Base-by-base conservation (phyloP, 37 sponge, comb jelly and placozoan genomes). In the Cliona cf. orientalis region DNA sequence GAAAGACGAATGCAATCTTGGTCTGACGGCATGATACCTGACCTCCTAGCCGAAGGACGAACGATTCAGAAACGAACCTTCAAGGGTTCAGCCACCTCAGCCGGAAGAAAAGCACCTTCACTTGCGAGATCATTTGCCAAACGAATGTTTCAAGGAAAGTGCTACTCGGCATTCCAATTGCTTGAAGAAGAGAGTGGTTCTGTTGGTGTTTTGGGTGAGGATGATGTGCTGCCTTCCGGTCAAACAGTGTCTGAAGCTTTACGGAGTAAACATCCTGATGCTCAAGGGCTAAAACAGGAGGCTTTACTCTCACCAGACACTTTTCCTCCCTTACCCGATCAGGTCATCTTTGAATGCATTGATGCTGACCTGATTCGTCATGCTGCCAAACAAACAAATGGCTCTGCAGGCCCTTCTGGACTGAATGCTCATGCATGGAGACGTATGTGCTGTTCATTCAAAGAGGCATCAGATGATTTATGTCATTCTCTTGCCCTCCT, bases 131-230 rank as follows among this genome's bases (percentile, higher is more conserved):
- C 64, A 12, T 62, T 62, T 62, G 64, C 64, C 25, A 62, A 62
- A 62, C 28, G 64, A 12, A 62, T 62, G 64, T 62, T 62, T 62
- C 26, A 62, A 62, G 64, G 64, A 12, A 62, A 62, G 64, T 62
- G 64, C 64, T 7, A 62, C 26, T 12, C 64, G 22, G 64, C 64
- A 12, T n/a, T 62, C 26, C 22, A 62, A n/a, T 7, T 25, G 7
- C 28, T 62, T 12, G 22, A 12, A 25, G 64, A 62, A 62, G 64
- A n/a, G 28, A 49, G 55, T 49, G 64, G 26, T n/a, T 62, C 64
- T 12, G 28, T 28, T 28, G 28, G 64, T 25, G 64, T 62, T 7
- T n/a, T 62, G 22, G 26, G 28, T 62, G 64, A 62, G 64, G 64
- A 62, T 62, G 64, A 62, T 62, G 22, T 28, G 23, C 28, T 62